phyloP scores from a whole-genome alignment of 2,797 vertebrate genomes.

The Sebastiscus albofasciatus region DNA sequence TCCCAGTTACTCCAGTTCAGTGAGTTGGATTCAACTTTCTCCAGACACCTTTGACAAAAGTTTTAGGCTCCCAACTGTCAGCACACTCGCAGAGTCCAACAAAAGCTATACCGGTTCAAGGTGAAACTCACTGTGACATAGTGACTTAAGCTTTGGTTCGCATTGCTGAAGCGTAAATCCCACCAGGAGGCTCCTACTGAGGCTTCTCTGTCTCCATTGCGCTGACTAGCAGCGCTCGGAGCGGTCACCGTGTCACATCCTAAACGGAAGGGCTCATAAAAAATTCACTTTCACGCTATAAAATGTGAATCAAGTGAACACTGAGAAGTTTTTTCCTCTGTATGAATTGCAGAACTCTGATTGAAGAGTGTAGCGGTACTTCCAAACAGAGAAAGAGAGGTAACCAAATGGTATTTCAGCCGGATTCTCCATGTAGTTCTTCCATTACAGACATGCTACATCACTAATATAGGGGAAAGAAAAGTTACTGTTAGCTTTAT shows the following conservation, averaged over 20 bases:
- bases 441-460: neutral
- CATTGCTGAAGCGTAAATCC: neutral
- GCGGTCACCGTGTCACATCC: neutral
- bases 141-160: neutral
- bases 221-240: neutral
- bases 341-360: neutral
- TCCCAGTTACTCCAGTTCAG: neutral
- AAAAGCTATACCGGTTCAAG: neutral
- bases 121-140: neutral
- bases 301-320: neutral
- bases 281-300: neutral
- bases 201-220: neutral
- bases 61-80: neutral
- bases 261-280: neutral
- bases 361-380: neutral
- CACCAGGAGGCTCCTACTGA: conserved; percentile 1
- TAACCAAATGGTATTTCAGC: neutral
- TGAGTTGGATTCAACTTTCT: neutral
- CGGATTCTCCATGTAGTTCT: neutral
- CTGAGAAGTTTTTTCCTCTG: neutral
- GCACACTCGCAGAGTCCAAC: neutral
- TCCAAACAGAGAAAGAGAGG: neutral
- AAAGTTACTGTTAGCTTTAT: neutral
- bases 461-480: neutral
- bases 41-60: neutral